Evolutionary conservation across 2,888 invertebrate genomes (phyloP).

Genomic region (Charanyca ferruginea): DNA sequence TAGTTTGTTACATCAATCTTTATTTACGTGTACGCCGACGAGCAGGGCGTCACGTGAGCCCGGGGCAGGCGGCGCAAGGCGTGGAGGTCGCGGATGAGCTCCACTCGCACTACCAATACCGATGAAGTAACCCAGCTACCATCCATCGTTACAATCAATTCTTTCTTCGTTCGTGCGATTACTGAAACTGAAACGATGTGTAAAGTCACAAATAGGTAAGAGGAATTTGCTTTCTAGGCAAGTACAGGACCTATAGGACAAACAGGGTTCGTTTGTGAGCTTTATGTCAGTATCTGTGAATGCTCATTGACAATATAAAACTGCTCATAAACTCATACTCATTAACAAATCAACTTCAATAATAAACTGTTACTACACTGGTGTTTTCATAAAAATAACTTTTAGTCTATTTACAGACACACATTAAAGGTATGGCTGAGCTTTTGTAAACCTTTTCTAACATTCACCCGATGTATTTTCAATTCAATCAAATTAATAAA

Average conservation of each 20-base stretch:
- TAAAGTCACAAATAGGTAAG: background rate
- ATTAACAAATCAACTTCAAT: too few species aligned
- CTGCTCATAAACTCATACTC: too few species aligned
- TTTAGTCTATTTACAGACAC: too few species aligned
- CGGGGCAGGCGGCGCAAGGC: constrained; percentile 73
- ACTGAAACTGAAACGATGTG: constrained; percentile 1
- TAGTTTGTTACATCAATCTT: constrained; percentile 42
- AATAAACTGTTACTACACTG: too few species aligned
- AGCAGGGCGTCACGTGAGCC: constrained; percentile 44
- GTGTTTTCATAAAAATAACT: too few species aligned
- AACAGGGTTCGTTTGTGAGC: too few species aligned
- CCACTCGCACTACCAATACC: constrained; percentile 19
- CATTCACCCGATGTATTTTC: too few species aligned
- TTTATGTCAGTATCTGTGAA: too few species aligned
- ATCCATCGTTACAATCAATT: background rate
- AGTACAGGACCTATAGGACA: background rate
- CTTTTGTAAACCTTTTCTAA: too few species aligned
- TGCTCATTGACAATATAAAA: too few species aligned
- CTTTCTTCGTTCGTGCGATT: background rate
- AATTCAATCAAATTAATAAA: too few species aligned
- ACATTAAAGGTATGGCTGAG: too few species aligned
- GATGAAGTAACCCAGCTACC: constrained; percentile 17
- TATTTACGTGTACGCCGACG: constrained; percentile 36
- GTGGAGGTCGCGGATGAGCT: constrained; percentile 51
- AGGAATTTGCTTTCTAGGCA: background rate